A percentile compares a stretch with the other conserved stretches of the same genome.
Conservation (phyloP, 1,140 invertebrate species). For the Drosophila saltans region DNA sequence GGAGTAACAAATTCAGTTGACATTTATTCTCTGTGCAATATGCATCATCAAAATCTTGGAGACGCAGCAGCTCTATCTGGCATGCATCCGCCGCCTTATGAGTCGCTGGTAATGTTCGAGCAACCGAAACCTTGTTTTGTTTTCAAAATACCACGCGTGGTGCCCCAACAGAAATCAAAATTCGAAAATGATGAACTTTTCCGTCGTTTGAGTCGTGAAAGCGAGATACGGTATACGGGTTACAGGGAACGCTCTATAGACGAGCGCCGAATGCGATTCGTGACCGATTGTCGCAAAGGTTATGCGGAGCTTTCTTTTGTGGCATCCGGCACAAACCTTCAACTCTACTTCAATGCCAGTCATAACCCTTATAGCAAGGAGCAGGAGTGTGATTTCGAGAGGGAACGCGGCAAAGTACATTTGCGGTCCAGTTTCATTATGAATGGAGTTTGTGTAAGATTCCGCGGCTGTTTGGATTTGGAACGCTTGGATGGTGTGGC, state of each 20-base stretch:
- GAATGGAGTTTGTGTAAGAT: constrained; percentile 98
- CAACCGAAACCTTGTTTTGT: constrained; percentile 93
- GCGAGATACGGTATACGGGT: constrained; percentile 97
- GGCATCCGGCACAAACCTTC: constrained; percentile 96
- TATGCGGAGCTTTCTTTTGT: constrained; percentile 97
- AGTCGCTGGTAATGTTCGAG: constrained; percentile 87
- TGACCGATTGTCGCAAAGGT: constrained; percentile 95
- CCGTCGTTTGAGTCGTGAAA: constrained; percentile 94
- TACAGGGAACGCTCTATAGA: constrained; percentile 95
- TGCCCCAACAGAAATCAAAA: constrained; percentile 97
- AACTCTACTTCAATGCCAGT: constrained; percentile 90
- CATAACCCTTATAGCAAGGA: constrained; percentile 89
- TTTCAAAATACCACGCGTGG: constrained; percentile 97
- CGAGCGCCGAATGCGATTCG: constrained; percentile 95
- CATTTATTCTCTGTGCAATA: constrained; percentile 20
- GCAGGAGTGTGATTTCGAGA: constrained; percentile 96
- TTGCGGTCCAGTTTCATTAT: constrained; percentile 96
- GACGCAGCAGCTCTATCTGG: constrained; percentile 43
- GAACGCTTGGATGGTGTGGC: constrained; percentile 97
- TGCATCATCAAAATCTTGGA: constrained; percentile 65
- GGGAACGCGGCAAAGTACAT: constrained; percentile 98
- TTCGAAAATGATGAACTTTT: constrained; percentile 98
- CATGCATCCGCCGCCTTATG: constrained; percentile 64
- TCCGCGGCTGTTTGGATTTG: constrained; percentile 97
- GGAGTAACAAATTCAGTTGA: constrained; percentile 19